Evolutionary conservation across 2,888 invertebrate genomes (phyloP).

Genomic region (Cryptocephalus moraei): DNA sequence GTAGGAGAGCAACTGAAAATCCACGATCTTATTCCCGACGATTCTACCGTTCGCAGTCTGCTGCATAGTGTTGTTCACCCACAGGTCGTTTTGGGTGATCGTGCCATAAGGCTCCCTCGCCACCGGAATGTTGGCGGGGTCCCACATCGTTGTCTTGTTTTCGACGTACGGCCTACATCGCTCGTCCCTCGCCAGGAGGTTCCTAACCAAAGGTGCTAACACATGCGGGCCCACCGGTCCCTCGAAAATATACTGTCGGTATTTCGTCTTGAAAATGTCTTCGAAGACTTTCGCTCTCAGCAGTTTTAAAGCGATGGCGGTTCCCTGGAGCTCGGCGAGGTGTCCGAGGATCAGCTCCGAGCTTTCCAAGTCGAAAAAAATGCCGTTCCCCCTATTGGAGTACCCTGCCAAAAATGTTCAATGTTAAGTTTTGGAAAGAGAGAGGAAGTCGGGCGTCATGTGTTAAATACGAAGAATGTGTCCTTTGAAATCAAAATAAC

Average conservation of each 20-base stretch:
- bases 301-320: slow-evolving; percentile 42
- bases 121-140: not conserved
- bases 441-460: no score
- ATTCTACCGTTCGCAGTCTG: slow-evolving; percentile 26
- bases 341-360: slow-evolving; percentile 37
- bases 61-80: slow-evolving; percentile 51
- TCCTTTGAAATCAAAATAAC: no score
- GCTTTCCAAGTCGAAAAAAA: slow-evolving; percentile 41
- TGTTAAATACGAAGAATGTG: no score
- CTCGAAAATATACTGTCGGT: no score
- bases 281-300: slow-evolving; percentile 35
- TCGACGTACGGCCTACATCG: not conserved
- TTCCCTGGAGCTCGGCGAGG: slow-evolving; percentile 46
- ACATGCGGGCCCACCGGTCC: no score
- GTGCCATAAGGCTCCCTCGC: slow-evolving; percentile 34
- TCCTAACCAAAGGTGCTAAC: not conserved
- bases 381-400: slow-evolving; percentile 37
- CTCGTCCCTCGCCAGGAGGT: slow-evolving; percentile 2
- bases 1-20: slow-evolving; percentile 46
- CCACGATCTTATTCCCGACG: slow-evolving; percentile 38
- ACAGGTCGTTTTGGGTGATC: slow-evolving; percentile 45
- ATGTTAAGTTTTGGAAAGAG: no score
- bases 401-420: slow-evolving; percentile 31
- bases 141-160: not conserved
- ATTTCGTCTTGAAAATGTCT: slow-evolving; percentile 19